Percentiles rank a stretch among this genome's conserved stretches.
Conservation (phyloP, 2,113 vertebrate species). For the Odontesthes bonariensis region DNA sequence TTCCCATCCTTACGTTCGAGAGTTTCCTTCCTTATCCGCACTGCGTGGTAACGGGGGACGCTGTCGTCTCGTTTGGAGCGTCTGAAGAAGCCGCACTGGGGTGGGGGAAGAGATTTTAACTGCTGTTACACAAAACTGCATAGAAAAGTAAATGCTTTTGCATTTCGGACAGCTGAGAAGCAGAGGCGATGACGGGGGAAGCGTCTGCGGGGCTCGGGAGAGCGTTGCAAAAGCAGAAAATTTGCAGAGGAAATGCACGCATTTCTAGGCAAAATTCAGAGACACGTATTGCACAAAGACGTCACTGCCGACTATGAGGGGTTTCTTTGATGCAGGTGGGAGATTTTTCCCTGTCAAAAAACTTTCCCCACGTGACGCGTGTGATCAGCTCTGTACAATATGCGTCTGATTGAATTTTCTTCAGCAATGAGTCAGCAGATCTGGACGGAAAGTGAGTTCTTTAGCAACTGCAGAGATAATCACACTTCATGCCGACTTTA, state of each 20-base stretch:
- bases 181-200: slow-evolving; percentile 44
- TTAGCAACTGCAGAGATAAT: slow-evolving; percentile 73
- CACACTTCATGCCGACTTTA: slow-evolving; percentile 88
- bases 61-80: slow-evolving; percentile 93
- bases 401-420: slow-evolving; percentile 58
- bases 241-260: slow-evolving; percentile 16
- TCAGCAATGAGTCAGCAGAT: slow-evolving; percentile 24
- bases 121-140: not conserved
- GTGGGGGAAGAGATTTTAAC: slow-evolving; percentile 15
- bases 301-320: not conserved
- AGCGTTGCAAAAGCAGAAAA: not conserved
- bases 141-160: too few relatives aligned
- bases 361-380: not conserved
- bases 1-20: slow-evolving; percentile 85
- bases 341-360: too few relatives aligned
- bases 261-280: slow-evolving; percentile 57
- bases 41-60: slow-evolving; percentile 93
- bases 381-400: slow-evolving; percentile 34
- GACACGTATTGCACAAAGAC: slow-evolving; percentile 53
- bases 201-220: slow-evolving; percentile 32
- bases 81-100: slow-evolving; percentile 97
- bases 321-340: too few relatives aligned
- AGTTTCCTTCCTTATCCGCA: slow-evolving; percentile 92
- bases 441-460: slow-evolving; percentile 68
- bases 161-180: slow-evolving; percentile 47